Evolutionary conservation across 1,140 invertebrate genomes (phyloP), one percentile per base, ranked within the genome.

Genomic region (Papilio dardanus): DNA sequence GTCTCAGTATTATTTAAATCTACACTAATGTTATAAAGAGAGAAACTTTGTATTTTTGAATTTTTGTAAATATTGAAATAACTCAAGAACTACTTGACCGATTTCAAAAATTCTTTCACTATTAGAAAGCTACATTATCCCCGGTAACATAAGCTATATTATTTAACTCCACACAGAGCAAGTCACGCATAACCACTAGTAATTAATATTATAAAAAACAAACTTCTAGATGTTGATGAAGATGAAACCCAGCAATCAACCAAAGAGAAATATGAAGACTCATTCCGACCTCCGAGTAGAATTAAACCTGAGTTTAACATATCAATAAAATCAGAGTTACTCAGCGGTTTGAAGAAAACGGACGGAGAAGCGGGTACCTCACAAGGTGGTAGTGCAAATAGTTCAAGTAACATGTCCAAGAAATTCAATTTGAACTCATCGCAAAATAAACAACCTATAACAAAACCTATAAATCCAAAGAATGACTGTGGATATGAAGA

Each of bases 401-500:
- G 89, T 71, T 93, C 92, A 0, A 93, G 90, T 73, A 90, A 91
- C 75, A 86, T 92, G 84, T 92, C 89, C 0, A 89, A 89, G 71
- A 89, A 90, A 28, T 92, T 92, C 54, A 88, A 91, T 67, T 68
- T 90, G 12, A 85, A 81, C 35, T 81, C 78, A 31, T 74, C 78
- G 16, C 80, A 83, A 12, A 81, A 65, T 65, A 85, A 86, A 77
- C 76, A 69, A 21, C 71, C 78, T 1, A 85, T 74, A 30, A 82
- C 83, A 14, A 83, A 78, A 76, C 84, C 87, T 0, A 76, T 91
- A 8, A 91, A 93, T 83, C 88, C 88, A 19, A 93, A 90, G 79
- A 91, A 88, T 67, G 93, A 94, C 79, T 89, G 90, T 74, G 91
- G 81, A 77, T 92, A 92, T 82, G 98, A 98, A 93, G 97, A 99